These are phyloP conservation scores for Oncorhynchus masou DNA, from an alignment of 2,113 vertebrate species.

Conservation along the genomic window DNA sequence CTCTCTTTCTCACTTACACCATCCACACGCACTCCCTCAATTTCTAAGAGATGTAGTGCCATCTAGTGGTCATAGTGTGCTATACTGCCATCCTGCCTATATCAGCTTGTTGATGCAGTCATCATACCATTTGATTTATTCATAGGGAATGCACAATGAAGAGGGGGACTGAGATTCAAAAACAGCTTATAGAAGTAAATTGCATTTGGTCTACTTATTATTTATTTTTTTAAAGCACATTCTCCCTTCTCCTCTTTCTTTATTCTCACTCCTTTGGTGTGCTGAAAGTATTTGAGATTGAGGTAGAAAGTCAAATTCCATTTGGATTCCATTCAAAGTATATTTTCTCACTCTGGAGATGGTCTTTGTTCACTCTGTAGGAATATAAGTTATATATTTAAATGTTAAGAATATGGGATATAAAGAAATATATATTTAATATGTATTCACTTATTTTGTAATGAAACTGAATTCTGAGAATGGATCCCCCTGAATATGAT, in stretches of 20 bases:
- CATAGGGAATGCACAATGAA: constrained; percentile 30
- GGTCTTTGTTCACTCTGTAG: neutral
- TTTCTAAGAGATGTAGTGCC: constrained; percentile 50
- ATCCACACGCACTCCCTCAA: neutral
- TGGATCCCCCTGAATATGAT: no score
- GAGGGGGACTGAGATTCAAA: constrained; percentile 30
- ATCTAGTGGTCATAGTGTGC: constrained; percentile 59
- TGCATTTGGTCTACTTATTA: constrained; percentile 20
- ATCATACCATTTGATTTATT: constrained; percentile 29
- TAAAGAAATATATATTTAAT: neutral
- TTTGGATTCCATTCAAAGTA: constrained; percentile 13
- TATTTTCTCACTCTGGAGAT: constrained; percentile 11
- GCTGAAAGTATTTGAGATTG: neutral
- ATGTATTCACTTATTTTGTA: neutral
- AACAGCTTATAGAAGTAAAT: constrained; percentile 8
- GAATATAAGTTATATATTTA: neutral
- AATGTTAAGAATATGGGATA: neutral
- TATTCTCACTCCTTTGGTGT: constrained; percentile 3
- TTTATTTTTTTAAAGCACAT: constrained; percentile 12
- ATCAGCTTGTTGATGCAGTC: constrained; percentile 6
- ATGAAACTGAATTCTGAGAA: neutral
- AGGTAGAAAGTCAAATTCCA: constrained; percentile 6
- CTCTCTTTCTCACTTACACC: neutral
- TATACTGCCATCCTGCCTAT: constrained; percentile 8
- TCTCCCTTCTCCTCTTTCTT: neutral